Base-by-base conservation (phyloP, 2,797 vertebrate species). In the Cryptoblepharus egeriae region DNA sequence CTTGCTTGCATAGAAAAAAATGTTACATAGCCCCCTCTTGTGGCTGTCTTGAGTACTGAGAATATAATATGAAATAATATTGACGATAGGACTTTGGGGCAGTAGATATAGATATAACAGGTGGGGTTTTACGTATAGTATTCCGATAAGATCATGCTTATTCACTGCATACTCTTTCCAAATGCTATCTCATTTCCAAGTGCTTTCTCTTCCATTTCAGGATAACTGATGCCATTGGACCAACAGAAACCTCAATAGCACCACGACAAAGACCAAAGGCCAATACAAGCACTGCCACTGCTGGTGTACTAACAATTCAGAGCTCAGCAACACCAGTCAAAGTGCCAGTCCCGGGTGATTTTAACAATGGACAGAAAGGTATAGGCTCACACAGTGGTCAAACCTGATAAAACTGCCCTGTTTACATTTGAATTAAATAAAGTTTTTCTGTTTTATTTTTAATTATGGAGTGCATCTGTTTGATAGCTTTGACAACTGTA, bases 211-310 rank as follows among this genome's bases (percentile, higher is more conserved):
- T 57, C 5, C 39, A 0, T 89, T 95, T 9, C 92, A 99, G 98
- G 95, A 98, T 99, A 95, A 99, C 97, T 7, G 98, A 99, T 89
- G 95, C 96, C 5, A 96, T 97, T 88, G 99, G 98, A 70, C 99
- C 99, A 87, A 99, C 99, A n/a, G 98, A 99, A 93, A 99, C 99
- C 72, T 99, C 99, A n/a, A 99, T 99, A 83, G 98, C 97, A 85
- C 99, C 98, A 6, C 95, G 99, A 87, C 98, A 99, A 94, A 97
- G 98, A 94, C 99, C 99, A 85, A 99, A 99, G 94, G 98, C 98
- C 83, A 96, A 90, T 84, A 92, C 94, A 0, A 85, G 91, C 86
- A 82, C 93, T 32, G 93, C 96, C n/a, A 92, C 96, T 92, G 95
- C 96, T 9, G 95, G 94, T 24, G 96, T 97, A 73, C 95, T 99